Conservation (phyloP, 2,888 invertebrate species). For the Dicyrtomina minuta region DNA sequence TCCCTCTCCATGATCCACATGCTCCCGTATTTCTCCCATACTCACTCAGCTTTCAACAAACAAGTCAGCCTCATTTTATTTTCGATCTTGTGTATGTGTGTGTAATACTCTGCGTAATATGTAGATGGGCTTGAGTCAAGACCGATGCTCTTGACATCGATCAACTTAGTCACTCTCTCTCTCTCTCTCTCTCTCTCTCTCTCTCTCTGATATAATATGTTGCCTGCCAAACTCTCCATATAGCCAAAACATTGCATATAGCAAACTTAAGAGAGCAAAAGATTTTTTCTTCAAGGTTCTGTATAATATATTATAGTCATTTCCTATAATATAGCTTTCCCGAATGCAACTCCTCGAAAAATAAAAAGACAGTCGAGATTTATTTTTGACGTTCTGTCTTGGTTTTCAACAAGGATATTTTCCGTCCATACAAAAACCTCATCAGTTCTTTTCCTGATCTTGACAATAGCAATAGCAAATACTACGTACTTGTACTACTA, state of each 20-base stretch:
- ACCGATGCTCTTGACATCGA: conserved; percentile 6
- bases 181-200: not conserved
- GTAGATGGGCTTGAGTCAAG: not conserved
- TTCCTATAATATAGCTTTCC: too few species aligned
- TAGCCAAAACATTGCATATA: too few species aligned
- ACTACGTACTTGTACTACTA: too few species aligned
- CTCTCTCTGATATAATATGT: not conserved
- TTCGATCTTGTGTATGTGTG: not conserved
- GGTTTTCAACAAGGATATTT: not conserved
- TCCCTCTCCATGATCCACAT: not conserved
- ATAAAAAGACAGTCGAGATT: conserved; percentile 14
- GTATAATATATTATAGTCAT: too few species aligned
- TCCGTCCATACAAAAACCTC: not conserved
- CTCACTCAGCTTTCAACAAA: too few species aligned
- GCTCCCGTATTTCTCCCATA: too few species aligned
- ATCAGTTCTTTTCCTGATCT: not conserved
- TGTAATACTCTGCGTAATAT: not conserved
- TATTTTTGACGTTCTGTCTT: conserved; percentile 5
- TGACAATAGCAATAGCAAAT: too few species aligned
- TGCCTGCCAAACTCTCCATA: too few species aligned
- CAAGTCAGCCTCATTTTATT: too few species aligned
- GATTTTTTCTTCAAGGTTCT: too few species aligned
- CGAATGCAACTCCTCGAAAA: too few species aligned
- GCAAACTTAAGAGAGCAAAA: too few species aligned
- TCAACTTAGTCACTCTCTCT: conserved; percentile 1